Conservation (phyloP, 2,797 vertebrate genomes). For the Danio tinwini region DNA sequence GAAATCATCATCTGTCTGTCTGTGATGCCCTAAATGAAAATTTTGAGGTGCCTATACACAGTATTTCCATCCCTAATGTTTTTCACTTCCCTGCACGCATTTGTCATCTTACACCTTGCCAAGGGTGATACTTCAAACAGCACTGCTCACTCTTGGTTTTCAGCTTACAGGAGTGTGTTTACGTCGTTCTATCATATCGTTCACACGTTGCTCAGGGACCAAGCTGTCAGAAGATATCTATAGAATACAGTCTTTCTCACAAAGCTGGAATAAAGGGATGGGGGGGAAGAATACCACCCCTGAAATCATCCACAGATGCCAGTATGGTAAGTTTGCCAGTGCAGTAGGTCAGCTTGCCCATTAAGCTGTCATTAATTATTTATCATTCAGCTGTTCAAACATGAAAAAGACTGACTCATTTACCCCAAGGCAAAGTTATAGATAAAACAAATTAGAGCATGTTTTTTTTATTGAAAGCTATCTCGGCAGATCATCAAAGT, state of each 20-base stretch:
- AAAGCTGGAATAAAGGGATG: constrained; percentile 7
- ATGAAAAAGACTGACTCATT: constrained; percentile 42
- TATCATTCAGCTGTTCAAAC: constrained; percentile 45
- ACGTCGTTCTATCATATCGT: constrained; percentile 8
- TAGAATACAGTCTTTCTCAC: not conserved
- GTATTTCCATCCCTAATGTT: not conserved
- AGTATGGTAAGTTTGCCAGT: constrained; percentile 38
- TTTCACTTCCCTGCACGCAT: not conserved
- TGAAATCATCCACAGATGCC: constrained; percentile 26
- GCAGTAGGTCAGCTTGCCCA: constrained; percentile 46
- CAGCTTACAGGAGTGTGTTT: not conserved
- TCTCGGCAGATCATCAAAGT: constrained; percentile 39
- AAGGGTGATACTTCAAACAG: constrained; percentile 3
- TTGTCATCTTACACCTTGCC: not conserved
- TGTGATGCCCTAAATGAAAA: not conserved
- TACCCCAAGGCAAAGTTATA: constrained; percentile 20
- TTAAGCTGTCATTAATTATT: constrained; percentile 50
- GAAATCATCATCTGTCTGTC: not conserved
- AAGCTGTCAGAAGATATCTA: constrained; percentile 29
- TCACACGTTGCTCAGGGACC: not conserved
- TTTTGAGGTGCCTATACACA: not conserved
- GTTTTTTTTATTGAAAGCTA: constrained; percentile 32
- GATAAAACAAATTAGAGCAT: constrained; percentile 43
- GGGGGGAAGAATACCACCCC: not conserved
- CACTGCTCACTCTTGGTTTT: not conserved